Base-by-base conservation (phyloP, 1,140 invertebrate genomes). In the Plectrocnemia conspersa region DNA sequence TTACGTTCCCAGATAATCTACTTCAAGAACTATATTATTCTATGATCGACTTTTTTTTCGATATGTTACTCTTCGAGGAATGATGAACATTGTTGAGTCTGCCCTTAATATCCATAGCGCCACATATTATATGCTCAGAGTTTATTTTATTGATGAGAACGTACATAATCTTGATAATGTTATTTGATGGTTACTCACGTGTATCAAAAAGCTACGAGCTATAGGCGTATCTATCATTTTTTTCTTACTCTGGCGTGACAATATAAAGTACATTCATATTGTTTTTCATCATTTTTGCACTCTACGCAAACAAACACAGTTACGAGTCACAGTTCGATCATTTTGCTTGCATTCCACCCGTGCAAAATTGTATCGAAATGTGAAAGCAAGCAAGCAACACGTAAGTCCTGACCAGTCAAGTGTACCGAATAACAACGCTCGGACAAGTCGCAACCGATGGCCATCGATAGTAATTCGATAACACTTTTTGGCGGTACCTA, bases 291-390 rank as follows among this genome's bases (percentile, higher is more conserved):
- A n/a, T n/a, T n/a, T n/a, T n/a, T n/a, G n/a, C n/a, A n/a, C n/a
- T n/a, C n/a, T n/a, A n/a, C n/a, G n/a, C n/a, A n/a, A n/a, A n/a
- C n/a, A n/a, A n/a, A n/a, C n/a, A n/a, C n/a, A n/a, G n/a, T n/a
- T 38, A 19, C 38, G 24, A 9, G 22, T 7, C 35, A 29, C 35
- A 50, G 48, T 40, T 38, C 13, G 25, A 50, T 22, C 27, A 9
- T 10, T 38, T 49, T 21, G 33, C 47, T 22, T 27, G 25, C 35
- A 50, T 50, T 45, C 35, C 35, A 52, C 45, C 45, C 48, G 55
- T 47, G 45, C 27, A 38, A 54, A 58, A 35, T 54, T 52, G 56
- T 53, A 58, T 48, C 50, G 42, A 53, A 58, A 58, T 58, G 56
- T 58, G 56, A 58, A 58, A 54, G 56, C 56, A 58, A 53, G n/a